phyloP scores from a whole-genome alignment of 2,888 invertebrate genomes.

The Terebella lapidaria region DNA sequence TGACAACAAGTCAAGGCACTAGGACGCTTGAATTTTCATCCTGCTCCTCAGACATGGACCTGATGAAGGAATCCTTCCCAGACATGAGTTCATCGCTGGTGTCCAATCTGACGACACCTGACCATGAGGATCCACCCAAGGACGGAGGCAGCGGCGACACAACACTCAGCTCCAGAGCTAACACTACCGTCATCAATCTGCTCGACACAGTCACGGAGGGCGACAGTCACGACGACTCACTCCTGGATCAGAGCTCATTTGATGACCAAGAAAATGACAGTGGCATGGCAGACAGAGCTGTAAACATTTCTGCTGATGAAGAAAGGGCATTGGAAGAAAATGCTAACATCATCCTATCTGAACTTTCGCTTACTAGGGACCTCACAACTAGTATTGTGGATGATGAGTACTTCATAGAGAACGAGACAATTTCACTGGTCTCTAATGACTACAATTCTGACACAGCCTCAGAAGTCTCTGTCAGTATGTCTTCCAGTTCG shows the following conservation, averaged over 20 bases:
- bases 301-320: constrained; percentile 63
- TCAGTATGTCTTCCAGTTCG: constrained; percentile 38
- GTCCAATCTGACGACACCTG: constrained; percentile 16
- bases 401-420: constrained; percentile 15
- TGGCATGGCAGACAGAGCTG: constrained; percentile 20
- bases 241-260: not conserved
- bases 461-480: constrained; percentile 44
- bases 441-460: constrained; percentile 57
- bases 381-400: constrained; percentile 1
- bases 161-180: constrained; percentile 5
- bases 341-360: constrained; percentile 20
- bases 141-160: not conserved
- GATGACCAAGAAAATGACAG: not conserved
- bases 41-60: constrained; percentile 16
- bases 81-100: constrained; percentile 25
- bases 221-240: not conserved
- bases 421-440: constrained; percentile 20
- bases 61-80: constrained; percentile 35
- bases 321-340: constrained; percentile 16
- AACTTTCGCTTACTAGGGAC: constrained; percentile 13
- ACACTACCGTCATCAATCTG: constrained; percentile 6
- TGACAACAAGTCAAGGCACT: not conserved
- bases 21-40: not conserved
- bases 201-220: not conserved
- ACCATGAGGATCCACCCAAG: constrained; percentile 8